Percentiles rank a stretch among this genome's conserved stretches.
These are phyloP conservation scores for Calameuta idolon DNA, from an alignment of 2,888 invertebrate species.

Conservation along the genomic window DNA sequence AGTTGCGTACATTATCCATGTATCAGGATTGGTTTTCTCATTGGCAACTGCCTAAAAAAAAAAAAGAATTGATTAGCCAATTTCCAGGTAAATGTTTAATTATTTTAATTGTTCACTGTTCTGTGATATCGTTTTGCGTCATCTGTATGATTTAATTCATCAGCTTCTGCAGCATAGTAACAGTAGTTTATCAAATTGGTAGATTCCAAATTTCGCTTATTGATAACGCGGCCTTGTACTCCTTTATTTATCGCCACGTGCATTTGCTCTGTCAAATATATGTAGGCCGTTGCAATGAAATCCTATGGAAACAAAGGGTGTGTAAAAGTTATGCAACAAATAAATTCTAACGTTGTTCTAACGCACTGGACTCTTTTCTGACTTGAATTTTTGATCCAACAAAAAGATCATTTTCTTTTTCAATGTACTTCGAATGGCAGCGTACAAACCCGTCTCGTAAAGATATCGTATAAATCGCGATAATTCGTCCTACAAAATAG, in stretches of 20 bases:
- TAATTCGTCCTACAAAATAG: slow-evolving; percentile 46
- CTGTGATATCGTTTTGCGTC: slow-evolving; percentile 37
- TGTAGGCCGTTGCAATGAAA: slow-evolving; percentile 44
- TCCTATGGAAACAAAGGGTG: slow-evolving; percentile 35
- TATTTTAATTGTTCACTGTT: slow-evolving; percentile 28
- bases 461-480: slow-evolving; percentile 51
- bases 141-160: slow-evolving; percentile 40
- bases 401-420: slow-evolving; percentile 45
- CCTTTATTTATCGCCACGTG: slow-evolving; percentile 44
- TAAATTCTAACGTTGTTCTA: not conserved
- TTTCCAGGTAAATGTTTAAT: not conserved
- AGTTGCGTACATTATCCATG: slow-evolving; percentile 48
- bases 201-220: not conserved
- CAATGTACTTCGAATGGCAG: slow-evolving; percentile 38
- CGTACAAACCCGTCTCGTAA: slow-evolving; percentile 47
- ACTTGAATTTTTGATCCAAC: slow-evolving; percentile 52
- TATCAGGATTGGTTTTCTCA: slow-evolving; percentile 30
- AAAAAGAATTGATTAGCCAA: not conserved
- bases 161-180: slow-evolving; percentile 48
- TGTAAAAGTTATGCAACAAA: not conserved
- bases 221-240: slow-evolving; percentile 30
- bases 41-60: slow-evolving; percentile 36
- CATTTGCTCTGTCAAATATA: slow-evolving; percentile 52
- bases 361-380: slow-evolving; percentile 44
- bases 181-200: slow-evolving; percentile 19